phyloP scores from a whole-genome alignment of 2,797 vertebrate genomes.

The Notolepis coatsorum region DNA sequence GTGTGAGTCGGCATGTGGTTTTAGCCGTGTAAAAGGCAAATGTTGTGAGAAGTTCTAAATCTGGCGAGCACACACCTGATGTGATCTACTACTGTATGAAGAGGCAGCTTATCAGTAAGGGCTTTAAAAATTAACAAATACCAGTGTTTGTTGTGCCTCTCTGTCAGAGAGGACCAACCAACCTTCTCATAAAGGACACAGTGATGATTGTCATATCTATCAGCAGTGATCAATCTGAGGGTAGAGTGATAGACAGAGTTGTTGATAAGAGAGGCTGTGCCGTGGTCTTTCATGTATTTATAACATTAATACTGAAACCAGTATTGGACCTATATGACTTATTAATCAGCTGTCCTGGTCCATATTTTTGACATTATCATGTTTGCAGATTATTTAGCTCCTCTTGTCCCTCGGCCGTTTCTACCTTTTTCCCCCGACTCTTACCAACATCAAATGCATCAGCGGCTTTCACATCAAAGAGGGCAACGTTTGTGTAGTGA shows the following conservation, averaged over 20 bases:
- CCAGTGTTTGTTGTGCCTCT: too few species aligned
- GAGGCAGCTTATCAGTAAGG: too few species aligned
- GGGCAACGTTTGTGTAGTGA: slow-evolving; percentile 52
- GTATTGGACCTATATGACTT: slow-evolving; percentile 17
- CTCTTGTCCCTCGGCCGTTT: background rate
- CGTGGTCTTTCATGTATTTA: slow-evolving; percentile 23
- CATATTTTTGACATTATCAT: slow-evolving; percentile 26
- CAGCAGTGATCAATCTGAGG: too few species aligned
- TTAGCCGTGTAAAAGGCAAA: background rate
- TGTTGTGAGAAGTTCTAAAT: too few species aligned
- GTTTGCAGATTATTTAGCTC: background rate
- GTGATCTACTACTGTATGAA: too few species aligned
- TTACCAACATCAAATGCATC: slow-evolving; percentile 21
- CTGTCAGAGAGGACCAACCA: too few species aligned
- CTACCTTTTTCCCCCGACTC: background rate
- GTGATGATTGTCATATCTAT: too few species aligned
- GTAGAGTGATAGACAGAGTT: too few species aligned
- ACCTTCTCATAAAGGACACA: too few species aligned
- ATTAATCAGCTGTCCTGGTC: slow-evolving; percentile 16
- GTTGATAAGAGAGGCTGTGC: too few species aligned
- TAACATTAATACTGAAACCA: slow-evolving; percentile 49
- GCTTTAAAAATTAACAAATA: too few species aligned
- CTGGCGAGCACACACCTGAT: slow-evolving; percentile 9
- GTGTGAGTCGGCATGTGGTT: background rate
- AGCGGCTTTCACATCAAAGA: slow-evolving; percentile 40